Conservation (phyloP, 2,113 vertebrate species). For the Calonectris borealis region DNA sequence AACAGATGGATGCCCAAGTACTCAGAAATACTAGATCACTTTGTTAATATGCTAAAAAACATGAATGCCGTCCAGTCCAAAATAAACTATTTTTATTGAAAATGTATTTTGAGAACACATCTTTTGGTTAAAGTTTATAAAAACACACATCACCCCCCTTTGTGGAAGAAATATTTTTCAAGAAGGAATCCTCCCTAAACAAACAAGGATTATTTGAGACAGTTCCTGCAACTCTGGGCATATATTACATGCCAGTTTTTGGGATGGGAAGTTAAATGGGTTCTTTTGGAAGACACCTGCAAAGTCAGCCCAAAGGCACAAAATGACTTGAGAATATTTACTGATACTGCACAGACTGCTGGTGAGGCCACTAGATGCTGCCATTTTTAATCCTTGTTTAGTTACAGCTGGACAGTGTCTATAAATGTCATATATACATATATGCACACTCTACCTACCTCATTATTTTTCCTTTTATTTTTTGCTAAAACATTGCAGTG, state of each 20-base stretch:
- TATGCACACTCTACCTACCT: neutral
- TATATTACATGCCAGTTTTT: neutral
- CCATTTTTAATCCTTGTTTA: neutral
- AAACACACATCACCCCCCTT: slow-evolving; percentile 19
- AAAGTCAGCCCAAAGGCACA: neutral
- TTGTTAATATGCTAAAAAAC: slow-evolving; percentile 11
- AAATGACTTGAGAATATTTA: neutral
- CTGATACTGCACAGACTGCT: neutral
- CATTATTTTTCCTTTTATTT: neutral
- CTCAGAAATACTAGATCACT: slow-evolving; percentile 18
- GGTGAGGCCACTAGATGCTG: neutral
- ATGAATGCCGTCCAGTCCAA: neutral
- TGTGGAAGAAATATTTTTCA: slow-evolving; percentile 33
- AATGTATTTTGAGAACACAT: slow-evolving; percentile 36
- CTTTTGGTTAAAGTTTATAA: slow-evolving; percentile 35
- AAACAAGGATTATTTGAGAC: slow-evolving; percentile 22
- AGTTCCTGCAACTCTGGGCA: neutral
- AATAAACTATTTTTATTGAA: slow-evolving; percentile 54
- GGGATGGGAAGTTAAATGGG: neutral
- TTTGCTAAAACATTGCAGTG: neutral
- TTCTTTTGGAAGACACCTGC: neutral
- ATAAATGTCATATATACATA: neutral
- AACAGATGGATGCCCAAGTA: neutral
- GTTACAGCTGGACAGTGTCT: neutral
- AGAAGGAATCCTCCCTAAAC: slow-evolving; percentile 29